A percentile compares a stretch with the other conserved stretches of the same genome.
Conservation (phyloP, 2,888 invertebrate species). For the Hyposoter dolosus region DNA sequence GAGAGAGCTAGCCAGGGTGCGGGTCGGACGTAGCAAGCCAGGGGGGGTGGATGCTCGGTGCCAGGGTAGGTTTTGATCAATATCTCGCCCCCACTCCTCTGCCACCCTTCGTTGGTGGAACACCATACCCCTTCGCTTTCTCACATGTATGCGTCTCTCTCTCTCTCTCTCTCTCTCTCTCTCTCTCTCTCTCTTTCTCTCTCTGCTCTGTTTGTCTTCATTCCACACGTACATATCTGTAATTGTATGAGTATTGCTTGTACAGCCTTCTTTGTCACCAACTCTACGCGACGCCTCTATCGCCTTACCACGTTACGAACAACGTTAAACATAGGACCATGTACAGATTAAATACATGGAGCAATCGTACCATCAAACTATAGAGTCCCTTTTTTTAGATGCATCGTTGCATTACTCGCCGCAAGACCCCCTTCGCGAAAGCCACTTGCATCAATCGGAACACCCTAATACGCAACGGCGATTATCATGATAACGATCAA, state of each 20-base stretch:
- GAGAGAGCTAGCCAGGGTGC: slow-evolving; percentile 80
- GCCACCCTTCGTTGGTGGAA: slow-evolving; percentile 80
- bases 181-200: background rate
- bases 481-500: background rate
- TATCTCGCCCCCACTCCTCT: slow-evolving; percentile 84
- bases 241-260: background rate
- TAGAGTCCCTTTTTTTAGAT: background rate
- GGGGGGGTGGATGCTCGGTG: slow-evolving; percentile 79
- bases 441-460: background rate
- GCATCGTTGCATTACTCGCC: background rate
- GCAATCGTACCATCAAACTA: slow-evolving; percentile 79
- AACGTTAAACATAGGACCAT: slow-evolving; percentile 82
- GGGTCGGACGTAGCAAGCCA: slow-evolving; percentile 71
- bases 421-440: background rate
- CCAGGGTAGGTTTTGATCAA: slow-evolving; percentile 85
- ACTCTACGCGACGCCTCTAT: slow-evolving; percentile 72
- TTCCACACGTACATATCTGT: slow-evolving; percentile 4
- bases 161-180: background rate
- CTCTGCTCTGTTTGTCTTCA: background rate
- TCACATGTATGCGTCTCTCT: background rate
- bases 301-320: slow-evolving; percentile 83
- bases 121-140: slow-evolving; percentile 78
- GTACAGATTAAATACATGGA: slow-evolving; percentile 82
- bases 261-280: slow-evolving; percentile 46
- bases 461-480: background rate